These are phyloP conservation scores for Schizotus pectinicornis DNA, from an alignment of 2,888 invertebrate species.

Conservation along the genomic window DNA sequence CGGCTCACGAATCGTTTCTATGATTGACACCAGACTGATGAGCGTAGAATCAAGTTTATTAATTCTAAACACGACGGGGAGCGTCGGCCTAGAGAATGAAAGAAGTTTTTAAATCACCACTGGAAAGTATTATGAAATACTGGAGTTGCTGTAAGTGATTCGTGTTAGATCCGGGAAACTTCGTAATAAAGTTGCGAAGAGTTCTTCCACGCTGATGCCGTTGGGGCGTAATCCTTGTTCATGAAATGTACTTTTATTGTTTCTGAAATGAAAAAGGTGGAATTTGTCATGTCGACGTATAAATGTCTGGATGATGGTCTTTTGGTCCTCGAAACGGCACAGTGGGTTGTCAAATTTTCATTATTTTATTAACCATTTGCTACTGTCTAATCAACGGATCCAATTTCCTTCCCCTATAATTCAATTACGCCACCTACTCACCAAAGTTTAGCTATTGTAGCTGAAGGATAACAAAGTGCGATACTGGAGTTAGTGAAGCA, in stretches of 20 bases:
- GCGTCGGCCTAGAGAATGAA: not conserved
- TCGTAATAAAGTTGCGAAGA: conserved; percentile 11
- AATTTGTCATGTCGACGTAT: not conserved
- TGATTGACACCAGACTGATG: conserved; percentile 44
- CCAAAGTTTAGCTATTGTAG: too few relatives aligned
- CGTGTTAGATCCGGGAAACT: conserved; percentile 7
- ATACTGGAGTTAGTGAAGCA: too few relatives aligned
- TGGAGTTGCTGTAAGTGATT: conserved; percentile 8
- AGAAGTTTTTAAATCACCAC: not conserved
- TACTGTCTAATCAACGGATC: too few relatives aligned
- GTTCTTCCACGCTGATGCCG: conserved; percentile 13
- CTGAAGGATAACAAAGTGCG: too few relatives aligned
- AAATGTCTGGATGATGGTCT: not conserved
- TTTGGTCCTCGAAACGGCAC: too few relatives aligned
- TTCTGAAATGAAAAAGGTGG: not conserved
- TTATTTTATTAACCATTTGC: too few relatives aligned
- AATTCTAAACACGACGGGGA: not conserved
- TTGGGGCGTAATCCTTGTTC: conserved; percentile 8
- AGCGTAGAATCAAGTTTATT: not conserved
- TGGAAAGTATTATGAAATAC: conserved; percentile 13
- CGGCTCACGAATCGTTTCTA: conserved; percentile 59
- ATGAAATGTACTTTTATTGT: not conserved
- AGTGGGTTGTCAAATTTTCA: too few relatives aligned
- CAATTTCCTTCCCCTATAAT: too few relatives aligned
- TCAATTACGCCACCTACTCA: too few relatives aligned